Evolutionary conservation across 23 tunicate species (phyloP).

Genomic region (Botrylloides violaceus): DNA sequence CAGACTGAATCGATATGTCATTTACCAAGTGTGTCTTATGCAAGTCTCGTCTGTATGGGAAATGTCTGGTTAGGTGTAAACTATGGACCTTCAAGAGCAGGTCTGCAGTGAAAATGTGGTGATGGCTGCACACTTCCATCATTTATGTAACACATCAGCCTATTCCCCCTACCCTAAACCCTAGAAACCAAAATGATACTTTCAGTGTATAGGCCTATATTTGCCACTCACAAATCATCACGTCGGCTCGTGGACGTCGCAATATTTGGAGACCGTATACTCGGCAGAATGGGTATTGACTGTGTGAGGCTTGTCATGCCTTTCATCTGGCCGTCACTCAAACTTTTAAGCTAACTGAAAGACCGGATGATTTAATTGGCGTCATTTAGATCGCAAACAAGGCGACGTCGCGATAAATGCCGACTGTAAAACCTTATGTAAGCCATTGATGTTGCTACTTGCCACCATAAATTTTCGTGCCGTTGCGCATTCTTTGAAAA

Average conservation of each 20-base stretch:
- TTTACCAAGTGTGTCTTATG: too few species aligned
- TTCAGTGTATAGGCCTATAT: too few species aligned
- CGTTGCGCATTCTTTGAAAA: background rate
- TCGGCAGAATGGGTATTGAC: background rate
- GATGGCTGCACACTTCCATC: too few species aligned
- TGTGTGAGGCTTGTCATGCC: background rate
- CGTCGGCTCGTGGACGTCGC: background rate
- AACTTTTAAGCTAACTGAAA: background rate
- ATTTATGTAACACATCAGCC: too few species aligned
- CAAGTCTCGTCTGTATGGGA: too few species aligned
- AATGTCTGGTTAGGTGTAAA: too few species aligned
- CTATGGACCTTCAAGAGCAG: too few species aligned
- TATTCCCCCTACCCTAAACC: too few species aligned
- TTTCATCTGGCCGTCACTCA: conserved; percentile 1
- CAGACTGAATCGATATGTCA: too few species aligned
- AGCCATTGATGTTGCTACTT: background rate
- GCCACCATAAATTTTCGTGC: background rate
- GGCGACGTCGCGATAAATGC: background rate
- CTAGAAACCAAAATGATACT: too few species aligned
- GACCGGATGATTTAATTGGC: conserved; percentile 14
- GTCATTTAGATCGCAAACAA: conserved; percentile 12
- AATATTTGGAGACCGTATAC: conserved; percentile 2
- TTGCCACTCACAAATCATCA: conserved; percentile 8
- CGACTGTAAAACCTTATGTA: background rate
- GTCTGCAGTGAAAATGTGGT: too few species aligned